These are phyloP conservation scores for Salmo trutta DNA, from an alignment of 2,797 vertebrate species.

Conservation along the genomic window DNA sequence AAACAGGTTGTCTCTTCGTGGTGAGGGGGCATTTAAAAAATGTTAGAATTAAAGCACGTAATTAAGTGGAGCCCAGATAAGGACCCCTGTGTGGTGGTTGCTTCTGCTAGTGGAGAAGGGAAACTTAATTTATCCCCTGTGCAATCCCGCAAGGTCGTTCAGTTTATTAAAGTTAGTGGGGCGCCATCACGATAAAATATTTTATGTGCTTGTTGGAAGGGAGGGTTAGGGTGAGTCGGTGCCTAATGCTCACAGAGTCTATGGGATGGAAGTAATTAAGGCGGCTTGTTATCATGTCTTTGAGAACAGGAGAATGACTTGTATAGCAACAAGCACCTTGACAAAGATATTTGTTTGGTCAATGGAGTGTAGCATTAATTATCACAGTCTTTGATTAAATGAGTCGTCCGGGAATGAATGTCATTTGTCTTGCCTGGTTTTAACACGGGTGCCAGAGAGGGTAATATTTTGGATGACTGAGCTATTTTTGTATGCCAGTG, in stretches of 20 bases:
- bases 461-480: constrained; percentile 63
- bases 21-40: constrained; percentile 89
- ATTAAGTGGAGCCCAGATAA: constrained; percentile 95
- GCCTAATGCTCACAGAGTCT: constrained; percentile 46
- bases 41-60: constrained; percentile 96
- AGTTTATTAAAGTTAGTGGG: constrained; percentile 94
- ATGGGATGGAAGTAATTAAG: constrained; percentile 85
- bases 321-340: constrained; percentile 81
- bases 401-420: constrained; percentile 69
- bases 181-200: constrained; percentile 87
- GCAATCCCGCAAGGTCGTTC: constrained; percentile 86
- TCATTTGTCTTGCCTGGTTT: constrained; percentile 78
- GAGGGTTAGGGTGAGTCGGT: constrained; percentile 3
- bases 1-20: constrained; percentile 84
- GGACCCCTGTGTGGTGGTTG: constrained; percentile 82
- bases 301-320: constrained; percentile 78
- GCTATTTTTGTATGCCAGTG: constrained; percentile 42
- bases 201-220: constrained; percentile 86
- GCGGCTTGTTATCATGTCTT: constrained; percentile 84
- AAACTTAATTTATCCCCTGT: constrained; percentile 90
- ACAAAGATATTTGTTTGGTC: constrained; percentile 86
- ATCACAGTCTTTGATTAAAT: constrained; percentile 80
- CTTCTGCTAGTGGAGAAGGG: constrained; percentile 79
- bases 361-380: constrained; percentile 83
- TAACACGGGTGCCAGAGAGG: constrained; percentile 54